Base-by-base conservation (phyloP, 2,888 invertebrate genomes). In the Pollenia amentaria region DNA sequence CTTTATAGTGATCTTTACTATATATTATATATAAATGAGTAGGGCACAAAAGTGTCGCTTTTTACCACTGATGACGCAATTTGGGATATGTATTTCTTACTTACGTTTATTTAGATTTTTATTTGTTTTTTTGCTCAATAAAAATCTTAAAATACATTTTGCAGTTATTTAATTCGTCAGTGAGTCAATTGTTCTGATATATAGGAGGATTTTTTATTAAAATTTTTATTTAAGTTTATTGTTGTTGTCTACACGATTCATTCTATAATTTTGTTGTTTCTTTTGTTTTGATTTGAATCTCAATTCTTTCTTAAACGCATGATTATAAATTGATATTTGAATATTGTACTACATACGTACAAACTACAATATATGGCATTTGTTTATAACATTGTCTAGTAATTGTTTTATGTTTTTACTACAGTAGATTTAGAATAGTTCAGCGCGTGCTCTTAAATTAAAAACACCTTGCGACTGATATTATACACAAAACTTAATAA, bases 401-500 rank as follows among this genome's bases (percentile, higher is more conserved):
- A 76, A 60, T 72, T 69, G 40, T 75, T 72, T 64, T 18, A 18
- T 21, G n/a, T 62, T 65, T 70, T 18, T 57, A 48, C 14, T 4
- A 9, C 16, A 62, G 14, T 38, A 44, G 53, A 46, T 64, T 72
- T 60, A 40, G n/a, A 18, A 69, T 16, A 83, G 44, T 79, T 76
- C 44, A 86, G 79, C 86, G 75, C 86, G 86, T 86, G 86, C 83
- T 86, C 70, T 70, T 80, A 64, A 83, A 75, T 72, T 83, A 79
- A 83, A 65, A 86, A 76, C 75, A 80, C 60, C 75, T 75, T 65
- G 75, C 64, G 51, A 53, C 42, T 65, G 44, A 51, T 64, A 77
- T 70, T 60, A 76, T 53, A 40, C 38, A 11, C 67, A 38, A 51
- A 6, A 51, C 11, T 69, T 69, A 60, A 78, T 57, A 69, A 57